phyloP scores from a whole-genome alignment of 2,797 vertebrate genomes.

The Tangara arthus region DNA sequence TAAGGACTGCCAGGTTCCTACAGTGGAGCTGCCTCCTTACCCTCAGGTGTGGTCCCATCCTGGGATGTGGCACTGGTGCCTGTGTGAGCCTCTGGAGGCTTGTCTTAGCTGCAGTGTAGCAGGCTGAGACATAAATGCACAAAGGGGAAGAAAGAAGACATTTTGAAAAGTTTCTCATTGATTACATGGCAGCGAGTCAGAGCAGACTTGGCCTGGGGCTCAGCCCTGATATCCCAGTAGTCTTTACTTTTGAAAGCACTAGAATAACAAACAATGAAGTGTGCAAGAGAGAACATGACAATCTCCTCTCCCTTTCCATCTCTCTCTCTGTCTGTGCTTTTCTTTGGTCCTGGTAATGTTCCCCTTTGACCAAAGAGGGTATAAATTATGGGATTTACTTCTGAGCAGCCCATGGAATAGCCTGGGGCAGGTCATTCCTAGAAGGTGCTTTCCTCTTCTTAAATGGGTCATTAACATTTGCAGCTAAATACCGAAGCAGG shows the following conservation, averaged over 20 bases:
- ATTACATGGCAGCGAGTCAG: neutral
- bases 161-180: neutral
- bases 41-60: neutral
- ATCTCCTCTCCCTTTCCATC: neutral
- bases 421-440: neutral
- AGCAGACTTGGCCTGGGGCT: neutral
- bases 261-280: neutral
- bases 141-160: neutral
- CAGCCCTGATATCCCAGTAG: neutral
- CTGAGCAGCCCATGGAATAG: neutral
- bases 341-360: neutral
- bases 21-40: neutral
- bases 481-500: neutral
- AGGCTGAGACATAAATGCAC: neutral
- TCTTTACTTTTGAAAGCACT: neutral
- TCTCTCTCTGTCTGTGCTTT: neutral
- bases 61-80: neutral
- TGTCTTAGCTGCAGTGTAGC: neutral
- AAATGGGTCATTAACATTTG: neutral
- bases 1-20: neutral
- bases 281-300: neutral
- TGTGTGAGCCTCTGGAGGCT: neutral
- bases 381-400: neutral
- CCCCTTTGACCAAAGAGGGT: neutral
- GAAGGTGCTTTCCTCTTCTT: neutral